These are phyloP conservation scores for Erpobdella octoculata DNA, from an alignment of 2,888 invertebrate species.

Conservation along the genomic window DNA sequence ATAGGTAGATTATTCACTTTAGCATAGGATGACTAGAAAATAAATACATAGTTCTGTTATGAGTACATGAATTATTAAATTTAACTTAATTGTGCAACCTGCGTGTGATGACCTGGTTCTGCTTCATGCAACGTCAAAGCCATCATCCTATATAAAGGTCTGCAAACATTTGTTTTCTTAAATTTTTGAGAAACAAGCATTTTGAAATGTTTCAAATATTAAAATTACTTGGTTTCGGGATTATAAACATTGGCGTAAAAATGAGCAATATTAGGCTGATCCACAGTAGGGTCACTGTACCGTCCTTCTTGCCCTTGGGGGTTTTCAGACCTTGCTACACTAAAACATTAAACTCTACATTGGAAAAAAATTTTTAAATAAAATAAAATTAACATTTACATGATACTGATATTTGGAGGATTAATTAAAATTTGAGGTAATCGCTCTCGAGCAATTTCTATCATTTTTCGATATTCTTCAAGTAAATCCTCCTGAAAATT, in stretches of 20 bases:
- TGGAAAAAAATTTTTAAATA: too few species aligned
- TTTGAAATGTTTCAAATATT: neutral
- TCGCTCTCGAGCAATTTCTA: slow-evolving; percentile 31
- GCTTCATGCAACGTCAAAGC: slow-evolving; percentile 50
- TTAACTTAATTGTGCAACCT: slow-evolving; percentile 38
- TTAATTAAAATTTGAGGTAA: neutral
- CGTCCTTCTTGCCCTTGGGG: neutral
- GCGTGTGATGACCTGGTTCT: slow-evolving; percentile 52
- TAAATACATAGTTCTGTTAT: too few species aligned
- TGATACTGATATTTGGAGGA: neutral
- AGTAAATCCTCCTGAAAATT: slow-evolving; percentile 45
- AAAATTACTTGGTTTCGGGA: slow-evolving; percentile 21
- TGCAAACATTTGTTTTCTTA: slow-evolving; percentile 34
- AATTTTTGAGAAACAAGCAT: neutral
- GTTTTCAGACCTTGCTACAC: slow-evolving; percentile 15
- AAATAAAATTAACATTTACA: neutral
- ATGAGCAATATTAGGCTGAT: neutral
- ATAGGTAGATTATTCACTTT: slow-evolving; percentile 31
- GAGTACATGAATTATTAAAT: neutral
- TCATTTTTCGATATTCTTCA: slow-evolving; percentile 43
- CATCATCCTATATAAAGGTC: slow-evolving; percentile 49
- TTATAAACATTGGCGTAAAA: slow-evolving; percentile 22
- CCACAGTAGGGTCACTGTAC: slow-evolving; percentile 19
- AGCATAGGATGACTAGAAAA: slow-evolving; percentile 20
- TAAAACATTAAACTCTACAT: too few species aligned